Conservation (phyloP, 2,797 vertebrate species). For the Falco naumanni region DNA sequence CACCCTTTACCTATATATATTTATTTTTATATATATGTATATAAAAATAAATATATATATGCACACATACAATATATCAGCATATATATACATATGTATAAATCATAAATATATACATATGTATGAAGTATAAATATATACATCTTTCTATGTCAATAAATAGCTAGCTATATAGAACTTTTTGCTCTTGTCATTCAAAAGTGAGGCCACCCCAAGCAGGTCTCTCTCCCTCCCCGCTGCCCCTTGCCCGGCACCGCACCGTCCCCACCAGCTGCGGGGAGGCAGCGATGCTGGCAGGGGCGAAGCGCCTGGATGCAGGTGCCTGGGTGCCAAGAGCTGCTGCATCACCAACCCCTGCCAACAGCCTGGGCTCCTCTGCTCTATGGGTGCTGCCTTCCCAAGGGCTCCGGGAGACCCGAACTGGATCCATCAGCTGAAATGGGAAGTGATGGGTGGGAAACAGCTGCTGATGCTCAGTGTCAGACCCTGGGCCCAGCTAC, state of each 20-base stretch:
- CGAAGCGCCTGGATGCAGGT: neutral
- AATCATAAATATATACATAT: neutral
- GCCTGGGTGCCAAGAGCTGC: neutral
- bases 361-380: neutral
- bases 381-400: neutral
- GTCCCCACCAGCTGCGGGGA: fast-evolving
- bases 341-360: neutral
- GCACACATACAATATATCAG: no score
- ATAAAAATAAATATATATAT: neutral
- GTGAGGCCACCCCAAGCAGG: neutral
- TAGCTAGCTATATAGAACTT: neutral
- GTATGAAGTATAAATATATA: neutral
- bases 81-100: neutral
- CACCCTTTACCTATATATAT: neutral
- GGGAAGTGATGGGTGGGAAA: neutral
- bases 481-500: neutral
- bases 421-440: neutral
- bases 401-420: neutral
- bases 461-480: fast-evolving
- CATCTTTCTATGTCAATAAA: neutral
- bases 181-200: neutral
- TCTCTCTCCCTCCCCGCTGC: neutral
- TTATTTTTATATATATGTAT: neutral
- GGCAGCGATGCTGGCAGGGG: neutral
- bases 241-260: neutral